Evolutionary conservation across 2,113 vertebrate species (phyloP).

Genomic region (Malurus elegans): DNA sequence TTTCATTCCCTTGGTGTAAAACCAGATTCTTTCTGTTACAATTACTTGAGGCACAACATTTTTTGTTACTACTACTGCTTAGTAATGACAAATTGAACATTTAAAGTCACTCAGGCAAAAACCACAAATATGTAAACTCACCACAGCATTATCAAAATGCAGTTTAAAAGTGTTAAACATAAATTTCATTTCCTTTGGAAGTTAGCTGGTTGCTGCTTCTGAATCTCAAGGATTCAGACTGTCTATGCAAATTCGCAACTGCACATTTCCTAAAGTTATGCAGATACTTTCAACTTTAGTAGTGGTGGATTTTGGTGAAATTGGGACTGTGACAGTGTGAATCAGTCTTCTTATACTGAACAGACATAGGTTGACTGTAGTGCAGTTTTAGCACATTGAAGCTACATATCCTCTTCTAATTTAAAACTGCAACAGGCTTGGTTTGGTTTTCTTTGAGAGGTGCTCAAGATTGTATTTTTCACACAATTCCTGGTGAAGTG

Average conservation of each 20-base stretch:
- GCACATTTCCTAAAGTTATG: not conserved
- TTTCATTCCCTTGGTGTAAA: not conserved
- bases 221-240: not conserved
- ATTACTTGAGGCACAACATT: not conserved
- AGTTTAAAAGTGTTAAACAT: not conserved
- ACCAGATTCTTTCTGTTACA: not conserved
- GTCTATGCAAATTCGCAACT: not conserved
- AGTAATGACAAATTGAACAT: not conserved
- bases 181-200: not conserved
- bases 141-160: not conserved
- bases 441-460: not conserved
- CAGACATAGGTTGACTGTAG: too few relatives aligned
- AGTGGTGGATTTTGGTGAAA: not conserved
- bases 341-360: not conserved
- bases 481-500: not conserved
- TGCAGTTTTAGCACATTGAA: not conserved
- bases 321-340: not conserved
- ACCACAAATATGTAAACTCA: not conserved
- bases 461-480: not conserved
- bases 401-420: not conserved
- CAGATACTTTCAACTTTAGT: not conserved
- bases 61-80: not conserved
- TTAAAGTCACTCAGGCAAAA: not conserved
- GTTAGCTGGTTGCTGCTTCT: not conserved
- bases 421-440: not conserved